These are phyloP conservation scores for Clytia hemisphaerica DNA, from an alignment of 30 jellyfish, hydroid and myxozoan genomes.

Conservation along the genomic window DNA sequence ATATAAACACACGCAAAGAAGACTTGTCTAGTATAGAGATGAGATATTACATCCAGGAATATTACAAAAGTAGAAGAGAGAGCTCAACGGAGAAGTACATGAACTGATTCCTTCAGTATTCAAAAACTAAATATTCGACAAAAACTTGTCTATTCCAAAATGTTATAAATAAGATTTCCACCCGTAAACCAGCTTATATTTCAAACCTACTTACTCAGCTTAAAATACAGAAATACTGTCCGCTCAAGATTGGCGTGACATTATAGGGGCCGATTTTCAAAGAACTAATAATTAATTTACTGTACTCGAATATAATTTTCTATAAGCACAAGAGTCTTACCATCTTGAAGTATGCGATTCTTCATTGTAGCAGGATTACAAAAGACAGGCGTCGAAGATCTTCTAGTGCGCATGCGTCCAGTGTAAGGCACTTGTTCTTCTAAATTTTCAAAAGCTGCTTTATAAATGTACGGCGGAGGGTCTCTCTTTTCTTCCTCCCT, in stretches of 20 bases:
- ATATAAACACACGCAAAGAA: not conserved
- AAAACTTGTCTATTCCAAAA: conserved; percentile 63
- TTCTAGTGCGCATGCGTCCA: conserved; percentile 93
- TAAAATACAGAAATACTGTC: too few relatives aligned
- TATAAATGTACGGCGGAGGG: conserved; percentile 90
- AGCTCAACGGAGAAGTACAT: not conserved
- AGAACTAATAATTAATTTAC: too few relatives aligned
- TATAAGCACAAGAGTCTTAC: not conserved
- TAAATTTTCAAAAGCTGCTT: conserved; percentile 85
- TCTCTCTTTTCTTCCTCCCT: conserved; percentile 62
- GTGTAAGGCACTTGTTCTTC: conserved; percentile 57
- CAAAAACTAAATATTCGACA: not conserved
- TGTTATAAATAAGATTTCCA: too few relatives aligned
- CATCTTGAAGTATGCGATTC: conserved; percentile 62
- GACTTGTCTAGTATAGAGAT: not conserved
- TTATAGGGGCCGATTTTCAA: too few relatives aligned
- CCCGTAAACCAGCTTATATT: too few relatives aligned
- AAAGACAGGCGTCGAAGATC: conserved; percentile 91
- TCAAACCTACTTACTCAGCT: too few relatives aligned
- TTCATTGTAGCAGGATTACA: conserved; percentile 58
- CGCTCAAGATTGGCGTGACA: too few relatives aligned
- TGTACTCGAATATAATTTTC: too few relatives aligned
- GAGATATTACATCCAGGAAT: too few relatives aligned
- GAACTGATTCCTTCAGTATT: not conserved
- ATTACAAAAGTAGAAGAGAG: too few relatives aligned